Percentiles rank a stretch among this genome's conserved stretches.
These are phyloP conservation scores for Chaetura pelagica DNA, from an alignment of 2,113 vertebrate genomes.

Conservation along the genomic window DNA sequence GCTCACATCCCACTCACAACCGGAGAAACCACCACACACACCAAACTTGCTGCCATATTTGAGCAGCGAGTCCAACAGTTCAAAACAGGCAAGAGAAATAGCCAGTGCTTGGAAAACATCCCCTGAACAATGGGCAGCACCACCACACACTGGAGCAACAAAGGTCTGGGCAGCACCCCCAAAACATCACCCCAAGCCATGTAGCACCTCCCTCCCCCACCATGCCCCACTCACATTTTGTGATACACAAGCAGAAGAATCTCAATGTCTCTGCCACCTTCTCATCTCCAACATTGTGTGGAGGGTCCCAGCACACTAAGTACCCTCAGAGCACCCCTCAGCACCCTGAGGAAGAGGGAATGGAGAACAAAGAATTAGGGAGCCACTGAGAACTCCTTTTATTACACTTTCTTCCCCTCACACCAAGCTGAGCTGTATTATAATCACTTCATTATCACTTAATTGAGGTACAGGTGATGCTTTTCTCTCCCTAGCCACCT, in stretches of 20 bases:
- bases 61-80: not conserved
- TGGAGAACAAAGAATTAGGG: rapidly evolving
- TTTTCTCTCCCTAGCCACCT: not conserved
- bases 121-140: not conserved
- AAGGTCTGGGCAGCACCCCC: not conserved
- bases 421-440: not conserved
- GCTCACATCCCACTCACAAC: not conserved
- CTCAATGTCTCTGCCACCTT: rapidly evolving
- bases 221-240: not conserved
- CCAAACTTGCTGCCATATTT: not conserved
- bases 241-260: not conserved
- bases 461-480: not conserved
- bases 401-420: not conserved
- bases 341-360: not conserved
- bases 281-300: rapidly evolving
- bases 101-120: not conserved
- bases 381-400: rapidly evolving
- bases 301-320: rapidly evolving
- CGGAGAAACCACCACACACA: not conserved
- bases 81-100: not conserved
- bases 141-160: not conserved
- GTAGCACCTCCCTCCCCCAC: rapidly evolving
- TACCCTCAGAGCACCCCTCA: not conserved
- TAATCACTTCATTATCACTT: not conserved
- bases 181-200: not conserved